These are phyloP conservation scores for Falco concolor DNA, from an alignment of 2,797 vertebrate genomes.

Conservation along the genomic window DNA sequence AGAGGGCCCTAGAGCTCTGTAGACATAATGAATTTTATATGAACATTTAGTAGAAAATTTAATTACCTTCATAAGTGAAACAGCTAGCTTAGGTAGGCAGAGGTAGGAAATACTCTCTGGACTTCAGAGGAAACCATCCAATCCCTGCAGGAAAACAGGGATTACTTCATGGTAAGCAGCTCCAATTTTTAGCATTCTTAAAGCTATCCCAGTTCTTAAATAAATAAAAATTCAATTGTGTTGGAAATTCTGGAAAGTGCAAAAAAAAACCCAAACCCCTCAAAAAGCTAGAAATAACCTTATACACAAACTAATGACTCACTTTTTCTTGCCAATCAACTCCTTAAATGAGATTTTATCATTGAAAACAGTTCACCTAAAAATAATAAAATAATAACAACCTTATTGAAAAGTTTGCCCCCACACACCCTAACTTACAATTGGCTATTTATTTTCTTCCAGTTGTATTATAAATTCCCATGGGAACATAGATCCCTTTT, in stretches of 20 bases:
- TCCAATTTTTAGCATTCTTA: background rate
- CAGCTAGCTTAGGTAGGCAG: background rate
- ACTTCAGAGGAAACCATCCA: background rate
- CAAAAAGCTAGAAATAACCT: background rate
- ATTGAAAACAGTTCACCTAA: background rate
- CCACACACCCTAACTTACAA: background rate
- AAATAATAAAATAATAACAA: constrained; percentile 23
- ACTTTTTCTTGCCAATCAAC: constrained; percentile 1
- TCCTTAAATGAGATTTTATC: constrained; percentile 24
- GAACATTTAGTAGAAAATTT: background rate
- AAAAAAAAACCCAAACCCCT: background rate
- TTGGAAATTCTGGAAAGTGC: background rate
- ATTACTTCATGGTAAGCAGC: background rate
- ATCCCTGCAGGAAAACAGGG: background rate
- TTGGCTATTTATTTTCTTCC: constrained; percentile 57
- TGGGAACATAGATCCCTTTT: constrained; percentile 42
- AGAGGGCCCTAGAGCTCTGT: background rate
- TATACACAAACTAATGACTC: background rate
- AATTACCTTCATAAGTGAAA: background rate
- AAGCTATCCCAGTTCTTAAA: background rate
- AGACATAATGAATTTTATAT: background rate
- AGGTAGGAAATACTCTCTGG: background rate
- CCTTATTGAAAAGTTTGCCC: background rate
- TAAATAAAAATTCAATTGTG: constrained; percentile 5
- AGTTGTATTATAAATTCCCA: constrained; percentile 39